Evolutionary conservation across 2,888 invertebrate species (phyloP), one percentile per base, ranked within the genome.

Genomic region (Nipponacmea schrenckii): DNA sequence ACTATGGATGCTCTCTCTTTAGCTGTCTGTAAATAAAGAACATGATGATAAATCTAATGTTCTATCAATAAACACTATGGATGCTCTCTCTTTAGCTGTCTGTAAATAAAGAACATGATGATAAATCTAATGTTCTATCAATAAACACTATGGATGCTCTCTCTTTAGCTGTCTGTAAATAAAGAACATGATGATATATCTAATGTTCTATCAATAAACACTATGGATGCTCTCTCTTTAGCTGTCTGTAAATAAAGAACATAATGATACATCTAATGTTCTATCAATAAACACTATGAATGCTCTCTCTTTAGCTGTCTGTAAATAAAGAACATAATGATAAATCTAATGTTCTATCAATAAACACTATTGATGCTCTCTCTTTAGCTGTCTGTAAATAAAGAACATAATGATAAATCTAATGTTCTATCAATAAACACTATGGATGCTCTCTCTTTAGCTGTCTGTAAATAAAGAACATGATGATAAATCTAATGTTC

Each of bases 301-400:
- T 1, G 86, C 87, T 80, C 86, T 86, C 46, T 81, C 81, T 39
- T 82, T 77, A 50, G 85, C 79, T 14, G 78, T 74, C 89, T 89
- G 80, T 24, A 77, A 78, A 39, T 39, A 39, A 39, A 39, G 39
- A 39, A 39, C 39, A 39, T 39, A 10, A 39, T 39, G 39, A 92
- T 56, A 93, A 84, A 84, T 94, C 94, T 69, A 94, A 83, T 0
- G 92, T 92, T 14, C 94, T 90, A 79, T 94, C 94, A 26, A 94
- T 88, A 56, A 90, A 78, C n/a, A 90, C 73, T 14, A 90, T 68
- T 0, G 89, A 89, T 1, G 86, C 87, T 79, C 86, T 86, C 46
- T 81, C 81, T 39, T 82, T 77, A 50, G 85, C 79, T 14, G 78
- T 74, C 89, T 89, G 80, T 24, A 77, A 78, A 39, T 39, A 39